A percentile compares a stretch with the other conserved stretches of the same genome.
Evolutionary conservation across 2,797 vertebrate genomes (phyloP).

Genomic region (Onychomys leucogaster): DNA sequence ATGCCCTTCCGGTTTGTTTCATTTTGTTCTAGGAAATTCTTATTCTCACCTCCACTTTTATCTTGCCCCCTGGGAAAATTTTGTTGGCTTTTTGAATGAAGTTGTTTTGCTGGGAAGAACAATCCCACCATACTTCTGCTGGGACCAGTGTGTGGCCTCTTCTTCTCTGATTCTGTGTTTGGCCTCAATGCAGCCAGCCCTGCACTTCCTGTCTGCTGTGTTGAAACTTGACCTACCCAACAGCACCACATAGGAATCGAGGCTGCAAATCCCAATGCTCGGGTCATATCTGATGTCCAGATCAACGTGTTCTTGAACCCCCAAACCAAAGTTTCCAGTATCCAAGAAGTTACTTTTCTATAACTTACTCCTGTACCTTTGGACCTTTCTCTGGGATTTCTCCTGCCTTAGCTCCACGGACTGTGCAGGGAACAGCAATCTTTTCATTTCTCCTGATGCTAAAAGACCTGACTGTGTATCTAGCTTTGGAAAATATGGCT

Average conservation of each 20-base stretch:
- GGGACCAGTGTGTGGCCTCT: slow-evolving; percentile 99
- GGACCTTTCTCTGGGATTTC: slow-evolving; percentile 98
- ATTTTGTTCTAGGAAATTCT: not conserved
- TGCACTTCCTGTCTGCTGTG: slow-evolving; percentile 98
- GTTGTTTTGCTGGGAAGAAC: slow-evolving; percentile 98
- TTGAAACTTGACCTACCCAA: slow-evolving; percentile 98
- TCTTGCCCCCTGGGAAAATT: slow-evolving; percentile 73
- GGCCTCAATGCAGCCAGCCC: slow-evolving; percentile 95
- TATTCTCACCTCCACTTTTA: not conserved
- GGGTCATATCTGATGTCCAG: slow-evolving; percentile 99
- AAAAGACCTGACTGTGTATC: slow-evolving; percentile 97
- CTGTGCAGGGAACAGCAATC: slow-evolving; percentile 98
- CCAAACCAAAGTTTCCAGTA: slow-evolving; percentile 98
- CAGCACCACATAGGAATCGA: slow-evolving; percentile 99
- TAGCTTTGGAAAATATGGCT: slow-evolving; percentile 96
- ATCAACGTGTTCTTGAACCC: slow-evolving; percentile 99
- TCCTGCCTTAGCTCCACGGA: slow-evolving; percentile 98
- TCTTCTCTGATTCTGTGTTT: slow-evolving; percentile 96
- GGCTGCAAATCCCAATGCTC: slow-evolving; percentile 96
- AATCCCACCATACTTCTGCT: slow-evolving; percentile 99
- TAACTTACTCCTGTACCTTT: slow-evolving; percentile 98
- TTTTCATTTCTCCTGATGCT: slow-evolving; percentile 99
- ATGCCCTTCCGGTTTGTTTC: not conserved
- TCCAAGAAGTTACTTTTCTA: slow-evolving; percentile 99
- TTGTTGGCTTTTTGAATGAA: slow-evolving; percentile 87